Conservation (phyloP, 2,113 vertebrate genomes). For the Sclerurus mexicanus region DNA sequence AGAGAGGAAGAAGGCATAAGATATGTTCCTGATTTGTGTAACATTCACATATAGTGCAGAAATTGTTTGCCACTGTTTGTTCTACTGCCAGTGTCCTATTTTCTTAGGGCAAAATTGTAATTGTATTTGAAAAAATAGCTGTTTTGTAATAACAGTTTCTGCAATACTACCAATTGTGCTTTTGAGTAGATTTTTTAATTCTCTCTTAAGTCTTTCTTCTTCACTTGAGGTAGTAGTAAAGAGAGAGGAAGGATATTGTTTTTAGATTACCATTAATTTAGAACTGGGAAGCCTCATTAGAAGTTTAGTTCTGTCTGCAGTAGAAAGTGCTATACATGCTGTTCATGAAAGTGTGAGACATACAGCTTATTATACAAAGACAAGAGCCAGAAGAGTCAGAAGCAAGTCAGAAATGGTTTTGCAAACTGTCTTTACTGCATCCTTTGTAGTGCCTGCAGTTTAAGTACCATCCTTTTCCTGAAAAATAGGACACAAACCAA, state of each 20-base stretch:
- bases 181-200: background rate
- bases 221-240: background rate
- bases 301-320: background rate
- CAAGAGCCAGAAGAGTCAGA: background rate
- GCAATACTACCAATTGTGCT: background rate
- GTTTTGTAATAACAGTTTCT: background rate
- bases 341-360: background rate
- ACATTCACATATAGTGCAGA: background rate
- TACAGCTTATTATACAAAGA: background rate
- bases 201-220: background rate
- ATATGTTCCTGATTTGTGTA: background rate
- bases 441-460: background rate
- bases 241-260: background rate
- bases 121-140: background rate
- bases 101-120: background rate
- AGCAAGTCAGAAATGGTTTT: background rate
- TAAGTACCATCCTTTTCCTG: background rate
- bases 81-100: background rate
- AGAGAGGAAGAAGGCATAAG: background rate
- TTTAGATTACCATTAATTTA: background rate
- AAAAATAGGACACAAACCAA: background rate
- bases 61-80: background rate
- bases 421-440: background rate
- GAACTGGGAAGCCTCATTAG: background rate
- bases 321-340: background rate